phyloP scores from a whole-genome alignment of 1,140 invertebrate species.

The Drosophila tsacasi region DNA sequence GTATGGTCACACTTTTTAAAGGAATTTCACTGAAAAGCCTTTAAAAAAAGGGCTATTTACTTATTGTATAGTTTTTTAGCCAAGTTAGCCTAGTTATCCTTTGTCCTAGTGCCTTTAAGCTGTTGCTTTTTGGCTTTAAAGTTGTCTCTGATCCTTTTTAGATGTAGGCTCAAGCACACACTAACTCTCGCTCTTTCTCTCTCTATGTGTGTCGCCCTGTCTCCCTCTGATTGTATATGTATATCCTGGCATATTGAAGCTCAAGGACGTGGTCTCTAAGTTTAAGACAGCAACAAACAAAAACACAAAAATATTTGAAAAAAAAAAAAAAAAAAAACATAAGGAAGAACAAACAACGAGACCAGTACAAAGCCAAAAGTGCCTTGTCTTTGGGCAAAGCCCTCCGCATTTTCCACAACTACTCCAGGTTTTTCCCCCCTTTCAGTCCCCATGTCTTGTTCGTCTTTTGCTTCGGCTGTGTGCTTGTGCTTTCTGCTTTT shows the following conservation, averaged over 20 bases:
- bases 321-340: conserved; percentile 5
- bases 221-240: conserved; percentile 1
- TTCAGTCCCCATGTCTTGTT: conserved; percentile 16
- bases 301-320: conserved; percentile 29
- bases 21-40: background rate
- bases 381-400: conserved; percentile 31
- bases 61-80: background rate
- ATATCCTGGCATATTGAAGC: conserved; percentile 59
- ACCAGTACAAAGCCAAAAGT: conserved; percentile 42
- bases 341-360: conserved; percentile 23
- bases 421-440: conserved; percentile 9
- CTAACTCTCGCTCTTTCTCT: background rate
- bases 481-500: conserved; percentile 28
- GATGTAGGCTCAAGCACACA: conserved; percentile 37
- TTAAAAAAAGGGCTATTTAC: background rate
- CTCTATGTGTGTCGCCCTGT: background rate
- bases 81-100: background rate
- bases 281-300: conserved; percentile 49
- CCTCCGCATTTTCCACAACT: conserved; percentile 9
- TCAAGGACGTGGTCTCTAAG: conserved; percentile 70
- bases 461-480: conserved; percentile 40
- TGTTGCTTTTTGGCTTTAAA: conserved; percentile 55
- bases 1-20: background rate
- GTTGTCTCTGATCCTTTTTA: conserved; percentile 27
- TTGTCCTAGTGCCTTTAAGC: conserved; percentile 8